Conservation (phyloP, 2,113 vertebrate genomes). For the Ictalurus furcatus region DNA sequence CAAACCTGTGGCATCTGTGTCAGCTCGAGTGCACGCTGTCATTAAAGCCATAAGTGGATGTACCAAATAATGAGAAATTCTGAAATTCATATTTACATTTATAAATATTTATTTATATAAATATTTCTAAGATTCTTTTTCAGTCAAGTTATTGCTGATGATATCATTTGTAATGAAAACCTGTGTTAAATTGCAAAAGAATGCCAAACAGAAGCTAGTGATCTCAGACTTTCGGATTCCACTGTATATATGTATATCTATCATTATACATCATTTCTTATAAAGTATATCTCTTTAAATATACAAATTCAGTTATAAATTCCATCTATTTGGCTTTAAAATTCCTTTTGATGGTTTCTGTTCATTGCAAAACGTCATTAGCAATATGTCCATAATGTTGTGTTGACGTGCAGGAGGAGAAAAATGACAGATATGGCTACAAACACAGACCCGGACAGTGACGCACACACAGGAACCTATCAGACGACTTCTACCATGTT, state of each 20-base stretch:
- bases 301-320: neutral
- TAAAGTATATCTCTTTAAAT: neutral
- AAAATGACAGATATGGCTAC: constrained; percentile 2
- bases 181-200: neutral
- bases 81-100: neutral
- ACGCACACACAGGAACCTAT: constrained; percentile 30
- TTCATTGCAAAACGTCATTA: neutral
- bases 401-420: neutral
- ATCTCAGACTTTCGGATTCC: neutral
- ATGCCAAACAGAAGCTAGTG: neutral
- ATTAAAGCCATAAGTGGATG: neutral
- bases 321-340: neutral
- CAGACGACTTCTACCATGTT: neutral
- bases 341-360: neutral
- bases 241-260: neutral
- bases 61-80: neutral
- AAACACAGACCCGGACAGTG: neutral
- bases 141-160: neutral
- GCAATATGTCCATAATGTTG: neutral
- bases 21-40: neutral
- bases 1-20: neutral
- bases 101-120: neutral
- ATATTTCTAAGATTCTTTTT: neutral
- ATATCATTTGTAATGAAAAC: neutral
- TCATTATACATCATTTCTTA: too few relatives aligned